Base-by-base conservation (phyloP, 2,113 vertebrate genomes). In the Leptobrachium ailaonicum region DNA sequence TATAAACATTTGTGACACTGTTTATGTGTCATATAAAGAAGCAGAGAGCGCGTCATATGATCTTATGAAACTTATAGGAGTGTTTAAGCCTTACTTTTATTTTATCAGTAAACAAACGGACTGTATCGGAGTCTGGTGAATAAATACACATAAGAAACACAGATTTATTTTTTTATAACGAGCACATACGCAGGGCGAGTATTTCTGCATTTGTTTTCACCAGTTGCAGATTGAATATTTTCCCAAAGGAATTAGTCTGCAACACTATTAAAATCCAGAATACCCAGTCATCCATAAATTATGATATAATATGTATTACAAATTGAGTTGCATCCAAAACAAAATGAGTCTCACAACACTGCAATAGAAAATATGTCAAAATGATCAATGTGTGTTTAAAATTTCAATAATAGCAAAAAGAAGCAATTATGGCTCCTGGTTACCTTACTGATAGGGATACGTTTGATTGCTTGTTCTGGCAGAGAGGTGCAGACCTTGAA, bases 371-470 rank as follows among this genome's bases (percentile, higher is more conserved):
- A 81, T 81, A 75, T 81, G 79, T 81, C 79, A 81, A 81, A 74
- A 81, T 81, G 79, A 81, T 81, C 79, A 81, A 81, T 81, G 79
- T 75, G 79, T 81, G 71, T 81, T 81, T 81, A 81, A 81, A 81
- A 81, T 81, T 81, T 81, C 79, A 81, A 81, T 81, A 81, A 81
- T 81, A 81, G 79, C 79, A 73, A 81, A 81, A 81, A 81, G 79
- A 81, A 81, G 79, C 79, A 81, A 81, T 81, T 81, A 81, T 75
- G 79, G 79, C 41, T 56, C 42, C 72, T 74, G 71, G 64, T 81
- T 81, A 74, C 79, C 72, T 81, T 68, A 42, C 44, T 81, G 79
- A 75, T 81, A 75, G 72, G 66, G 64, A 74, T 53, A 68, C 12
- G 69, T 81, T 75, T 75, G 79, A 81, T 81, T 81, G 64, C 71